Base-by-base conservation (phyloP, 2,797 vertebrate species). In the Eleutherodactylus coqui region DNA sequence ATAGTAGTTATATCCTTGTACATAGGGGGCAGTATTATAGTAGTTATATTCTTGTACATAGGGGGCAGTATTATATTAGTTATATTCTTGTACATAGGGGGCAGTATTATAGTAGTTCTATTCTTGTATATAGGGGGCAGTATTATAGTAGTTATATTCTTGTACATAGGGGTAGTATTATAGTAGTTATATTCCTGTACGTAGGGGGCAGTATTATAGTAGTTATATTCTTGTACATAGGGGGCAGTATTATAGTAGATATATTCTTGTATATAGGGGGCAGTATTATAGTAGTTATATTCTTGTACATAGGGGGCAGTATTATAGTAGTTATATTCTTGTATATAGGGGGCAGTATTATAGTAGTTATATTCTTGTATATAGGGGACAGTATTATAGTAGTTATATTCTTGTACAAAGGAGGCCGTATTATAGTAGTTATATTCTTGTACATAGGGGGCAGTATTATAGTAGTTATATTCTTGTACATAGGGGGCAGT, bases 231-330 rank as follows among this genome's bases (percentile, higher is more conserved):
- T n/a, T n/a, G n/a, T n/a, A n/a, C n/a, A n/a, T n/a, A n/a, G n/a
- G 38, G 38, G 5, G 69, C 69, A 72, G 69, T 72, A 72, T 43
- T 72, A 72, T 72, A 72, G 69, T 72, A 72, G 69, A 14, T 72
- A 72, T 72, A 72, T 72, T 43, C 69, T 27, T 45, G 38, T 72
- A 72, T 2, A 72, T 72, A 72, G 69, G 24, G 14, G 21, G 69
- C 69, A 72, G 38, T 72, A 72, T 72, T 72, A 45, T 72, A 72
- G 69, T 43, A 72, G 69, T 72, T 72, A 72, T 72, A 43, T 72
- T 72, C 38, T 45, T 72, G 10, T 72, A 72, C 11, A 72, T 72
- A 45, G 69, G 38, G n/a, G 9, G 69, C 38, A 70, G 67, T 70
- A 70, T 70, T 70, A 70, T 70, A 70, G 67, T 70, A 41, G 34